Conservation (phyloP, 2,113 vertebrate genomes). For the Pterophyllum scalare region DNA sequence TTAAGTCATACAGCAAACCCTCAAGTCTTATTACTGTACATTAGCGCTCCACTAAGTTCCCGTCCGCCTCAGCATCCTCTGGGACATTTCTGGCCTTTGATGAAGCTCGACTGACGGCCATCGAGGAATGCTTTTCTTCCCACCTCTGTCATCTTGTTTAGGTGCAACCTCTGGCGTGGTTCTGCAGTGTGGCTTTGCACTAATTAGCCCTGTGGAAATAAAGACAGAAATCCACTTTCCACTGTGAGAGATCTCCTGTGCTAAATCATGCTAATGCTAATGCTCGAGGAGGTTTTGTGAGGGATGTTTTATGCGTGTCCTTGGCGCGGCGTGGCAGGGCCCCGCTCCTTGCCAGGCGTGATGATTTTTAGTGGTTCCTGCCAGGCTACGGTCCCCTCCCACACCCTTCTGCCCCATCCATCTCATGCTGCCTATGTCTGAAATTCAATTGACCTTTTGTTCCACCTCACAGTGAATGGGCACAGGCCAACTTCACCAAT, state of each 20-base stretch:
- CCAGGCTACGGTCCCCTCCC: constrained; percentile 35
- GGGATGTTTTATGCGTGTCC: constrained; percentile 64
- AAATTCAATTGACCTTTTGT: constrained; percentile 79
- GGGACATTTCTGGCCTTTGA: constrained; percentile 55
- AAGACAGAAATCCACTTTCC: constrained; percentile 40
- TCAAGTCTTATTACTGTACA: constrained; percentile 54
- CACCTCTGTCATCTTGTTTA: constrained; percentile 42
- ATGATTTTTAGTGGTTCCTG: constrained; percentile 52
- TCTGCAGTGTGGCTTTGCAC: constrained; percentile 6
- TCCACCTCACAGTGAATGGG: constrained; percentile 65
- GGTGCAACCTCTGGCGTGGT: neutral
- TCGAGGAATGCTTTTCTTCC: constrained; percentile 23
- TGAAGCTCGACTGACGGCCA: constrained; percentile 39
- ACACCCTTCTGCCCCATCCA: constrained; percentile 51
- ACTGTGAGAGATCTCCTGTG: constrained; percentile 7
- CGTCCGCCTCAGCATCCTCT: constrained; percentile 35
- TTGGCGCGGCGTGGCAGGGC: constrained; percentile 56
- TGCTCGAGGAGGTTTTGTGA: constrained; percentile 32
- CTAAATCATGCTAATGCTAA: constrained; percentile 59
- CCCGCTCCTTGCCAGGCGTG: constrained; percentile 37
- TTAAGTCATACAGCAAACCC: constrained; percentile 49
- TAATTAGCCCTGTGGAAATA: constrained; percentile 59
- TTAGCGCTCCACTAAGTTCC: constrained; percentile 51
- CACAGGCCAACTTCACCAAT: constrained; percentile 48
- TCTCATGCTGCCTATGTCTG: constrained; percentile 62